Percentiles rank a stretch among this genome's conserved stretches.
phyloP scores from a whole-genome alignment of 2,113 vertebrate species.

The Cairina moschata region DNA sequence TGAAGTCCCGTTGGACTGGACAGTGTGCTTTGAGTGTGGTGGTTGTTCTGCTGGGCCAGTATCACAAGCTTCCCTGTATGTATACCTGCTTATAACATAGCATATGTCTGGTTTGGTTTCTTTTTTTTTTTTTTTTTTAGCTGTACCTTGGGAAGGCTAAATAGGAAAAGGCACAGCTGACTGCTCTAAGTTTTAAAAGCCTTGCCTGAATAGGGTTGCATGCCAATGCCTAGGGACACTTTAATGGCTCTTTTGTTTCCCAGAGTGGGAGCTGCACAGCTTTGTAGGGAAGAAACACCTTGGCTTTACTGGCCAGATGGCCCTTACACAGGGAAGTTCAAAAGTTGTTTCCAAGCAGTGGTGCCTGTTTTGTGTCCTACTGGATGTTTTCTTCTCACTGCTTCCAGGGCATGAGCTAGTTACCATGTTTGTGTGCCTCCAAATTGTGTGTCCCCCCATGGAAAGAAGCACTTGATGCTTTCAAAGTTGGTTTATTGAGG shows the following conservation, averaged over 20 bases:
- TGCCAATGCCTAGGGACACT: background rate
- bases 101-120: background rate
- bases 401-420: background rate
- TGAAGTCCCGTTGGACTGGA: background rate
- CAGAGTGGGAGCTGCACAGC: background rate
- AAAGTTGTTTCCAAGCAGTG: background rate
- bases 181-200: background rate
- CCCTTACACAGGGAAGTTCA: background rate
- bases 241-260: background rate
- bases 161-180: background rate
- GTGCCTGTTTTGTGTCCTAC: background rate
- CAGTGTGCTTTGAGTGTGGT: background rate
- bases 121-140: background rate
- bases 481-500: background rate
- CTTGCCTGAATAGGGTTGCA: background rate
- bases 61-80: background rate
- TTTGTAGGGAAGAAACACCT: background rate
- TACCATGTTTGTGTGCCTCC: background rate
- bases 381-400: background rate
- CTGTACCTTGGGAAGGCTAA: background rate
- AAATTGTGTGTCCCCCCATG: background rate
- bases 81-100: fast-evolving
- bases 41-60: background rate
- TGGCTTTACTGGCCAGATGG: background rate
- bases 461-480: background rate